These are phyloP conservation scores for Turnix velox DNA, from an alignment of 2,113 vertebrate genomes.

Conservation along the genomic window DNA sequence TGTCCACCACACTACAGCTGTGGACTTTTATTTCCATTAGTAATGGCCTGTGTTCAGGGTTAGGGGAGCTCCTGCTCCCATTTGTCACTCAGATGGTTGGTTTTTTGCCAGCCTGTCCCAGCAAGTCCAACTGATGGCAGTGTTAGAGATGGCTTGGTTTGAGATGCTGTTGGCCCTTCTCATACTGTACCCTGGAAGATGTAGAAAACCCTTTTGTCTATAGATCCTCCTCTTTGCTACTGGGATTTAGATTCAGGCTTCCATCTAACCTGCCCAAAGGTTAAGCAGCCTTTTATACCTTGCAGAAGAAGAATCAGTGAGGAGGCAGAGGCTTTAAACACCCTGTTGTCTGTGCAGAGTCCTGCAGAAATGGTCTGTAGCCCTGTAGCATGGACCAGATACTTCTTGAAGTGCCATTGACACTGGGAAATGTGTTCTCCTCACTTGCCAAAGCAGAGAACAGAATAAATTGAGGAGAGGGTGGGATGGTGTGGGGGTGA, in stretches of 20 bases:
- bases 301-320: not conserved
- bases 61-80: not conserved
- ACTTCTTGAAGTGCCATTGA: not conserved
- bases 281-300: not conserved
- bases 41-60: not conserved
- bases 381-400: not conserved
- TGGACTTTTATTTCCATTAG: not conserved
- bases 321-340: not conserved
- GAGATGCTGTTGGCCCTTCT: not conserved
- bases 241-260: not conserved
- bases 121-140: not conserved
- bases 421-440: not conserved
- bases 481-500: not conserved
- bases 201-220: not conserved
- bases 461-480: rapidly evolving
- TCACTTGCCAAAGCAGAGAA: not conserved
- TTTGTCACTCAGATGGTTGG: not conserved
- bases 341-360: not conserved
- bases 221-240: not conserved
- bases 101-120: not conserved
- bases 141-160: not conserved
- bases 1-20: not conserved
- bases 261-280: not conserved
- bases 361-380: not conserved
- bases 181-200: not conserved